These are phyloP conservation scores for Chamaea fasciata DNA, from an alignment of 2,113 vertebrate genomes.

Conservation along the genomic window DNA sequence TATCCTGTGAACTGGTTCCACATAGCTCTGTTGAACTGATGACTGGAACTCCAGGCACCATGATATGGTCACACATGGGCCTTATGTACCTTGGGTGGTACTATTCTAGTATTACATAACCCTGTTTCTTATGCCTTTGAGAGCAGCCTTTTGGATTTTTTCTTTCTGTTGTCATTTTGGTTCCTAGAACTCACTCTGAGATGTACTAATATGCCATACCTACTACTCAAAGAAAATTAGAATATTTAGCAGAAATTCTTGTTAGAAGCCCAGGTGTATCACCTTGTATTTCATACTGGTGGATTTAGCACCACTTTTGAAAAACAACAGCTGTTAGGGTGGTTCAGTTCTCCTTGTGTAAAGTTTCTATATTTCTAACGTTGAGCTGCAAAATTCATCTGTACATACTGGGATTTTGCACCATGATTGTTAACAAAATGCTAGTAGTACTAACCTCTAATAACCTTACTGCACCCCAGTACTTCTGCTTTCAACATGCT, in stretches of 20 bases:
- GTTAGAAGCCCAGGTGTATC: not conserved
- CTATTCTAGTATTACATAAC: not conserved
- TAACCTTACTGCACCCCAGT: not conserved
- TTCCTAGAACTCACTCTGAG: not conserved
- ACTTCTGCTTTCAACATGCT: not conserved
- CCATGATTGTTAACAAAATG: not conserved
- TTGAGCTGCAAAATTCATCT: not conserved
- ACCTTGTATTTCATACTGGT: not conserved
- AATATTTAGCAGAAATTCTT: not conserved
- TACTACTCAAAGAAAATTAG: not conserved
- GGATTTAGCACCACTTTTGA: not conserved
- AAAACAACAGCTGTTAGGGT: not conserved
- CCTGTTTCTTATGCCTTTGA: not conserved
- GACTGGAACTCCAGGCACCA: not conserved
- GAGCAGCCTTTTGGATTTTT: not conserved
- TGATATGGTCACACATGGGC: not conserved
- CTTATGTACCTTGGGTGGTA: not conserved
- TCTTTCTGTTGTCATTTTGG: not conserved
- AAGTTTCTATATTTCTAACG: not conserved
- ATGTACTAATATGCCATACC: not conserved
- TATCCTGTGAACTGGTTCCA: not conserved
- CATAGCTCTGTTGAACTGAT: not conserved
- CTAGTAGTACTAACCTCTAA: not conserved
- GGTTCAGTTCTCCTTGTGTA: not conserved
- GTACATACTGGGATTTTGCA: not conserved